Percentiles rank a stretch among this genome's conserved stretches.
phyloP scores from a whole-genome alignment of 2,113 vertebrate genomes.

The Enhydra lutris region DNA sequence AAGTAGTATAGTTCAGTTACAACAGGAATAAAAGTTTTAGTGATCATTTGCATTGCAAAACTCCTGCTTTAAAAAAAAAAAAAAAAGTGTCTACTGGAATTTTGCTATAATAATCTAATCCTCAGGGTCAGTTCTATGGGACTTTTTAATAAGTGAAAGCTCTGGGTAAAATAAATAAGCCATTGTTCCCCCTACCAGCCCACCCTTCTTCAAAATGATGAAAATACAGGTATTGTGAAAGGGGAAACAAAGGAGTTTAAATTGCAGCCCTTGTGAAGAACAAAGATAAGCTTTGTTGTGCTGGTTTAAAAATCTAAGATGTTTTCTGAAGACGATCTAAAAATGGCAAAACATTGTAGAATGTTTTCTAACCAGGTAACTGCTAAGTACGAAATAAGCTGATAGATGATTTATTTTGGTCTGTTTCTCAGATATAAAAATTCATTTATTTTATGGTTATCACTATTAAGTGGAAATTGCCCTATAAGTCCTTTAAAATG shows the following conservation, averaged over 20 bases:
- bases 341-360: constrained; percentile 23
- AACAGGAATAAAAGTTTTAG: constrained; percentile 16
- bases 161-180: constrained; percentile 49
- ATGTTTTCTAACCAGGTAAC: constrained; percentile 33
- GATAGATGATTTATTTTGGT: background rate
- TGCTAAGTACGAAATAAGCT: constrained; percentile 31
- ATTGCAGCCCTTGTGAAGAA: constrained; percentile 2
- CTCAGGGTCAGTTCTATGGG: background rate
- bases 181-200: background rate
- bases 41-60: constrained; percentile 44
- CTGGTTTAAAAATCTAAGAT: constrained; percentile 17
- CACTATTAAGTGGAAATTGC: constrained; percentile 2
- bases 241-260: constrained; percentile 27
- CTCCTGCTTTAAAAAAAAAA: background rate
- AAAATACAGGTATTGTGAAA: constrained; percentile 53
- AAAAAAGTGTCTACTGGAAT: background rate
- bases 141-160: background rate
- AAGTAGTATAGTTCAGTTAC: background rate
- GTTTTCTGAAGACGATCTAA: constrained; percentile 4
- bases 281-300: constrained; percentile 31
- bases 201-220: background rate
- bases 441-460: constrained; percentile 13
- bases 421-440: background rate
- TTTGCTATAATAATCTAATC: constrained; percentile 36
- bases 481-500: background rate